phyloP scores from a whole-genome alignment of 64 coral and sea anemone genomes.

The Pocillopora damicornis region DNA sequence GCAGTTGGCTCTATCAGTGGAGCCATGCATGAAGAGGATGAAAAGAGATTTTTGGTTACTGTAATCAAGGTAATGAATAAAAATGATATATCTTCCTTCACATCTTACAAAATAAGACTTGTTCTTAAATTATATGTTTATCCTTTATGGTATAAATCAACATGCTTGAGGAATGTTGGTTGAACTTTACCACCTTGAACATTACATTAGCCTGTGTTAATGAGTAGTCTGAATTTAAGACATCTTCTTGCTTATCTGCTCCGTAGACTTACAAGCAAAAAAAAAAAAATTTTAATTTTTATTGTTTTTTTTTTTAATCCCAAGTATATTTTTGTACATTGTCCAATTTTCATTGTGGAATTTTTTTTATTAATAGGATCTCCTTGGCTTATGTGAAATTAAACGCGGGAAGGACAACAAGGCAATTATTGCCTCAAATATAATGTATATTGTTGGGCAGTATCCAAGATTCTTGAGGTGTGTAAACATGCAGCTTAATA shows the following conservation, averaged over 20 bases:
- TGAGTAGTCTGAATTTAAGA: no score
- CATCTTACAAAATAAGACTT: neutral
- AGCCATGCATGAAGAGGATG: constrained; percentile 99
- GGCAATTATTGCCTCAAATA: constrained; percentile 98
- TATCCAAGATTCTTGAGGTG: constrained; percentile 97
- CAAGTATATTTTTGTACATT: neutral
- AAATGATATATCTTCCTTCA: neutral
- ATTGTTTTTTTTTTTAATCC: no score
- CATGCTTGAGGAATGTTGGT: no score
- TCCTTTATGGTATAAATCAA: no score
- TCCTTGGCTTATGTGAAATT: constrained; percentile 97
- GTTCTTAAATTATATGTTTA: no score
- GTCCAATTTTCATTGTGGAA: neutral
- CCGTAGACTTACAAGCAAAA: no score
- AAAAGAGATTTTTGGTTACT: constrained; percentile 95
- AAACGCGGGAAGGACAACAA: constrained; percentile 99
- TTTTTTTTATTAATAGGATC: constrained; percentile 43
- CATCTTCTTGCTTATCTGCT: no score
- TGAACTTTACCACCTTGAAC: no score
- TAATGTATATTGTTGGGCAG: constrained; percentile 99
- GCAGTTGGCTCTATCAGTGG: constrained; percentile 99
- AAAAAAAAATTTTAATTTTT: no score
- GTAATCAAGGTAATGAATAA: constrained; percentile 80
- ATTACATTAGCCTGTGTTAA: no score
- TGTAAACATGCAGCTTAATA: no score